These are phyloP conservation scores for Catamblyrhynchus diadema DNA, from an alignment of 2,797 vertebrate species.

Conservation along the genomic window DNA sequence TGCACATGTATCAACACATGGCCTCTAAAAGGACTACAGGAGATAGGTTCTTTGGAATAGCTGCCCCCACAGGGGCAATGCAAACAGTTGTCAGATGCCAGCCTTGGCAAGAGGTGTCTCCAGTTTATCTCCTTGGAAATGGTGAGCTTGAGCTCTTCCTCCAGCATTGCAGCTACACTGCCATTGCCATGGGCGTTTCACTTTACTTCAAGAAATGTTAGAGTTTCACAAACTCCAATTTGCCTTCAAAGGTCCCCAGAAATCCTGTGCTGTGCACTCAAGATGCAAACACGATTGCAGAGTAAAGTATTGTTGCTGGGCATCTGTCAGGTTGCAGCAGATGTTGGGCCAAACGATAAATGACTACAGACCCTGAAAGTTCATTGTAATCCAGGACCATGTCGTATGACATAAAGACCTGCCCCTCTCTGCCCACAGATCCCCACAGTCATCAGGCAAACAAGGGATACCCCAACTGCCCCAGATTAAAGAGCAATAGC, in stretches of 20 bases:
- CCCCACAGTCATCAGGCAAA: neutral
- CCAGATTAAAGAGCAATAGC: neutral
- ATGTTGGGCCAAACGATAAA: neutral
- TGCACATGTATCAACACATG: neutral
- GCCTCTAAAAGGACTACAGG: neutral
- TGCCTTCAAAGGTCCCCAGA: neutral
- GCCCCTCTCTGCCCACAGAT: neutral
- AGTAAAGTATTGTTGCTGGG: neutral
- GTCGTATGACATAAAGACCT: neutral
- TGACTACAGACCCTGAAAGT: neutral
- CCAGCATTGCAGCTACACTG: neutral
- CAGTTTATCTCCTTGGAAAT: neutral
- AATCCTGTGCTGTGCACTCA: neutral
- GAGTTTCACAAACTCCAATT: neutral
- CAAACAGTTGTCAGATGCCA: neutral
- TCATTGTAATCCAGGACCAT: neutral
- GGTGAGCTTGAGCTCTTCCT: neutral
- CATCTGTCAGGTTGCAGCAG: neutral
- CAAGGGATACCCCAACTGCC: neutral
- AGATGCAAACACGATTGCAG: neutral
- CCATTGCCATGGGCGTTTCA: accelerated
- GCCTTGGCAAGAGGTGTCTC: neutral
- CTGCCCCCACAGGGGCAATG: neutral
- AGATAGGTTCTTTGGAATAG: neutral
- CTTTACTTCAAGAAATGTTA: neutral